Evolutionary conservation across 2,113 vertebrate species (phyloP).

Genomic region (Camelus bactrianus): DNA sequence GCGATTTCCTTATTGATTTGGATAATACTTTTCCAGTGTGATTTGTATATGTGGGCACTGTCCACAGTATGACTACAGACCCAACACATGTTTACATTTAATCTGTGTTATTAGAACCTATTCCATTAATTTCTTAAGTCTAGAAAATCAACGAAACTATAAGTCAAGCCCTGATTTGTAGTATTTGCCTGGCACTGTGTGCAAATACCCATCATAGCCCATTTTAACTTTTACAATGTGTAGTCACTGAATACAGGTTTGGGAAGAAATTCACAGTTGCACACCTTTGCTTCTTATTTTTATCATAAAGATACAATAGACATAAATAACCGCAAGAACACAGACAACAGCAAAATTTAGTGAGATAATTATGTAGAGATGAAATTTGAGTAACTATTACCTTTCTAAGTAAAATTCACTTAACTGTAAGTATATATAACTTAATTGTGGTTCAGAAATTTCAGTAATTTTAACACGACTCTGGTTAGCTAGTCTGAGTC

Average conservation of each 20-base stretch:
- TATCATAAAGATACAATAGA: not conserved
- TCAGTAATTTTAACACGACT: not conserved
- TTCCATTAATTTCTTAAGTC: not conserved
- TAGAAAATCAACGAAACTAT: not conserved
- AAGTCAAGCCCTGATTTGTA: not conserved
- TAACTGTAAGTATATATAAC: not conserved
- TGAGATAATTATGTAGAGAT: not conserved
- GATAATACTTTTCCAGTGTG: not conserved
- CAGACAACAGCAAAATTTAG: not conserved
- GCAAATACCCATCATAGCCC: not conserved
- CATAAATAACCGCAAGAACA: not conserved
- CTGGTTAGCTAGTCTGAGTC: not conserved
- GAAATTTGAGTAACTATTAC: not conserved
- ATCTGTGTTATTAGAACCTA: not conserved
- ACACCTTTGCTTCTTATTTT: not conserved
- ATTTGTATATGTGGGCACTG: not conserved
- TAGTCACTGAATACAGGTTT: not conserved
- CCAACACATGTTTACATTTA: not conserved
- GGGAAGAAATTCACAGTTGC: not conserved
- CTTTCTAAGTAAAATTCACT: constrained; percentile 1
- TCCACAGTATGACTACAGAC: not conserved
- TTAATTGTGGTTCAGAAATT: constrained; percentile 26
- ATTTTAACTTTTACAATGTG: not conserved
- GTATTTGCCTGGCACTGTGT: not conserved
- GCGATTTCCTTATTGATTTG: not conserved